Evolutionary conservation across 1,140 invertebrate genomes (phyloP).

Genomic region (Agraylea sexmaculata): DNA sequence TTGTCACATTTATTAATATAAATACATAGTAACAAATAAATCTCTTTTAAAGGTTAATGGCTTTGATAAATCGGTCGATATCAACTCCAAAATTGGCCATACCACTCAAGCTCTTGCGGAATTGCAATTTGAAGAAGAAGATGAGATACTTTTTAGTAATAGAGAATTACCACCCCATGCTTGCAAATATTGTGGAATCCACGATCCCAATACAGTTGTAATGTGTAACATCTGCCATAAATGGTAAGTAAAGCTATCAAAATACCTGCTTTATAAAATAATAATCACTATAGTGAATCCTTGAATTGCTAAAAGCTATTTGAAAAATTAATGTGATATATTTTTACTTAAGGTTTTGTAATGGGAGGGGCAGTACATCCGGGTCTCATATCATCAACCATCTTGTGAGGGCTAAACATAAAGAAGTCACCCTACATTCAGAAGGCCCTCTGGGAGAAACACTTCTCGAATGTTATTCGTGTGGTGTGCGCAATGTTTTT

Average conservation of each 20-base stretch:
- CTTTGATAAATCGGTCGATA: slow-evolving; percentile 38
- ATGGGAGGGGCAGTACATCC: slow-evolving; percentile 94
- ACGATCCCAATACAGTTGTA: slow-evolving; percentile 94
- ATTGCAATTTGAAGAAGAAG: slow-evolving; percentile 80
- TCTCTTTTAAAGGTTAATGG: slow-evolving; percentile 57
- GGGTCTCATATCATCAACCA: slow-evolving; percentile 99
- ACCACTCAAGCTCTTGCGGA: slow-evolving; percentile 66
- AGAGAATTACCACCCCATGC: slow-evolving; percentile 86
- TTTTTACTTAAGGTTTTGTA: slow-evolving; percentile 65
- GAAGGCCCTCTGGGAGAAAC: slow-evolving; percentile 97
- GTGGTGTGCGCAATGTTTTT: slow-evolving; percentile 95
- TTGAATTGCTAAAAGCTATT: neutral
- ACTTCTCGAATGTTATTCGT: slow-evolving; percentile 96
- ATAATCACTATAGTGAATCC: neutral
- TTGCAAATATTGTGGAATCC: slow-evolving; percentile 97
- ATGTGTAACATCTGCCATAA: slow-evolving; percentile 98
- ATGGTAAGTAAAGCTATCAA: slow-evolving; percentile 50
- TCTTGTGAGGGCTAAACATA: slow-evolving; percentile 94
- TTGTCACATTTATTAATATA: no score
- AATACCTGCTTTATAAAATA: neutral
- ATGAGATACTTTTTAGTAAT: slow-evolving; percentile 77
- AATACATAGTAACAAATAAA: no score
- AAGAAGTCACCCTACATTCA: slow-evolving; percentile 95
- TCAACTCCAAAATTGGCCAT: slow-evolving; percentile 56
- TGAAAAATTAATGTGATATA: neutral